A percentile compares a stretch with the other conserved stretches of the same genome.
Conservation (phyloP, 2,797 vertebrate species). For the Distichodus sexfasciatus region DNA sequence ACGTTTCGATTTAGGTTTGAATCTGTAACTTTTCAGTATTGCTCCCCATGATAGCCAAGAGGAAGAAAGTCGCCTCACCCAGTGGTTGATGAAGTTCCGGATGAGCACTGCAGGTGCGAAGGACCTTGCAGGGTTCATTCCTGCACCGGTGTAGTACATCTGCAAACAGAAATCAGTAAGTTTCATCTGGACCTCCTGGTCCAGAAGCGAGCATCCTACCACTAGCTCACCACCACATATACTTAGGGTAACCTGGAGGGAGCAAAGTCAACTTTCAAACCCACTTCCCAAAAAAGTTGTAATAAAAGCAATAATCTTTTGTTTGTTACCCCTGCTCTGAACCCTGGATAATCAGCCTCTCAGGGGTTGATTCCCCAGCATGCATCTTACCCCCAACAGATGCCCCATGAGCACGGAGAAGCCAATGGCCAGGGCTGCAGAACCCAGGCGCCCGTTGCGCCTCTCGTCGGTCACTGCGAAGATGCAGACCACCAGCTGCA, state of each 20-base stretch:
- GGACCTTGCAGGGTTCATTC: conserved; percentile 95
- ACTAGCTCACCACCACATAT: too few relatives aligned
- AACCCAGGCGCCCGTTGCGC: conserved; percentile 83
- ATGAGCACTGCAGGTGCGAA: conserved; percentile 91
- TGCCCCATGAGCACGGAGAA: conserved; percentile 90
- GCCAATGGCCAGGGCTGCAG: conserved; percentile 88
- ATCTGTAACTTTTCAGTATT: background rate
- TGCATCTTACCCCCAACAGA: conserved; percentile 85
- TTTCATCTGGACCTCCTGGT: too few relatives aligned
- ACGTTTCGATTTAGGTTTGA: too few relatives aligned
- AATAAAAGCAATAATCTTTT: too few relatives aligned
- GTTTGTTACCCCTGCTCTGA: too few relatives aligned
- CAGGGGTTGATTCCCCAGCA: background rate
- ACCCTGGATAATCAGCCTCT: too few relatives aligned
- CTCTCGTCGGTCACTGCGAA: conserved; percentile 92
- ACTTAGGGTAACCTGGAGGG: too few relatives aligned
- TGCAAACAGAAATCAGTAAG: too few relatives aligned
- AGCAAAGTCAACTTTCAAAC: background rate
- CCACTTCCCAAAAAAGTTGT: too few relatives aligned
- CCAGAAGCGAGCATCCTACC: too few relatives aligned
- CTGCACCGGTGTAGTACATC: conserved; percentile 92
- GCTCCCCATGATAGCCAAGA: background rate
- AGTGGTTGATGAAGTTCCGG: conserved; percentile 92
- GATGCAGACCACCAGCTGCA: conserved; percentile 90
- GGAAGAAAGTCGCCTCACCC: conserved; percentile 75